A percentile compares a stretch with the other conserved stretches of the same genome.
These are phyloP conservation scores for Hemithea aestivaria DNA, from an alignment of 2,888 invertebrate genomes.

Conservation along the genomic window DNA sequence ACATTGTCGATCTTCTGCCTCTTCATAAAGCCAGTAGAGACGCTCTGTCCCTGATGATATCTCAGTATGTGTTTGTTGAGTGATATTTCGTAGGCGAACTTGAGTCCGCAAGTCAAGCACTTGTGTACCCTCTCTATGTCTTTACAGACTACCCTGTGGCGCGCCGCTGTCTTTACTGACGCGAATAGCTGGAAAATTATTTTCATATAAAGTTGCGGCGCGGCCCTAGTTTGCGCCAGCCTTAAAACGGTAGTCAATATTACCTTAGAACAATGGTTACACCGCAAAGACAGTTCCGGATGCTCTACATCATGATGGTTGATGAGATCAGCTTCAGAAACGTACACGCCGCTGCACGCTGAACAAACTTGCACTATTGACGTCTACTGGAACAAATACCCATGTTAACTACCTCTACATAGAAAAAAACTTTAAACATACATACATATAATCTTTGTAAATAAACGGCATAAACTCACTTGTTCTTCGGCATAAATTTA, in stretches of 20 bases:
- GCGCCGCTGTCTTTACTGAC: slow-evolving; percentile 67
- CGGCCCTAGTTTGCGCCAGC: too few relatives aligned
- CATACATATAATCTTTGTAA: too few relatives aligned
- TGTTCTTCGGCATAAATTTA: too few relatives aligned
- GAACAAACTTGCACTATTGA: slow-evolving; percentile 47
- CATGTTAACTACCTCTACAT: too few relatives aligned
- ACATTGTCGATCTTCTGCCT: slow-evolving; percentile 43
- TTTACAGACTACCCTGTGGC: slow-evolving; percentile 65
- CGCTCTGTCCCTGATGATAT: slow-evolving; percentile 63
- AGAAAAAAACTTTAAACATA: too few relatives aligned
- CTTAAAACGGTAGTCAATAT: too few relatives aligned
- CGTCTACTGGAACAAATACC: slow-evolving; percentile 23
- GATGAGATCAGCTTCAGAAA: slow-evolving; percentile 49
- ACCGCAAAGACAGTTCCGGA: slow-evolving; percentile 71
- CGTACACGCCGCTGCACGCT: slow-evolving; percentile 53
- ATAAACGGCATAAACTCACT: too few relatives aligned
- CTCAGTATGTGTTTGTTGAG: slow-evolving; percentile 70
- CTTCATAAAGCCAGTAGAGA: slow-evolving; percentile 62
- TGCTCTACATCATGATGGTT: slow-evolving; percentile 62
- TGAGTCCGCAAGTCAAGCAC: slow-evolving; percentile 61
- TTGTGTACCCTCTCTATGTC: slow-evolving; percentile 55
- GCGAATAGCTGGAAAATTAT: slow-evolving; percentile 54
- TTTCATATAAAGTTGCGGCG: not conserved
- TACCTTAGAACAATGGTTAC: slow-evolving; percentile 74
- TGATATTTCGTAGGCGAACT: slow-evolving; percentile 67